Base-by-base conservation (phyloP, 2,888 invertebrate species). In the Apamea monoglypha region DNA sequence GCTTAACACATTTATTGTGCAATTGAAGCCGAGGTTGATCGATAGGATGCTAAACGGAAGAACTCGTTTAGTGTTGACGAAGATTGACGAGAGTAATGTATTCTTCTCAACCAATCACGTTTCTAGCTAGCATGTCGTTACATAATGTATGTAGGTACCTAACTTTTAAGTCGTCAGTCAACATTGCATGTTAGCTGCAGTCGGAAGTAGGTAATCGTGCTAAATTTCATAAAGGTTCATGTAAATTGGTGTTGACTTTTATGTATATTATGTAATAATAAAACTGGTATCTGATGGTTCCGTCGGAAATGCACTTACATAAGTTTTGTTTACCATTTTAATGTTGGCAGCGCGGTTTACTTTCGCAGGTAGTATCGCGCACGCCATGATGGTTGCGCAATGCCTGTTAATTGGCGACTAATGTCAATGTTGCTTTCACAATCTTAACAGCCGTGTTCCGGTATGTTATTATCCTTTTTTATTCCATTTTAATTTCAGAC, bases 391-490 rank as follows among this genome's bases (percentile, higher is more conserved):
- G 81, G 89, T 96, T 96, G 91, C 93, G 94, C 92, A 96, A 96
- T 92, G 83, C 77, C 86, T 92, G 91, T 92, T 95, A 95, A 96
- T 96, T 95, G 94, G 90, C 90, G 89, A 90, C 93, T 96, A 96
- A 96, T 96, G 96, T 96, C 96, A 96, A 96, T 95, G 95, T 94
- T 95, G 92, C 96, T 96, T 96, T 96, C 96, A 95, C 96, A 94
- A 94, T 87, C 82, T 86, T 92, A 91, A 91, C 89, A 88, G 90
- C 86, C 90, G 85, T 92, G 93, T 94, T 95, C 94, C 94, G 93
- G 92, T 90, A 89, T 85, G 85, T 88, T 90, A 92, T 94, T 92
- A 92, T 94, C 91, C 92, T 94, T 93, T 93, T 94, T 90, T 92
- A 91, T 92, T 93, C 88, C 81, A 87, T 91, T 86, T 88, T 91